Conservation (phyloP, 2,797 vertebrate genomes). For the Enteromius anoplus region DNA sequence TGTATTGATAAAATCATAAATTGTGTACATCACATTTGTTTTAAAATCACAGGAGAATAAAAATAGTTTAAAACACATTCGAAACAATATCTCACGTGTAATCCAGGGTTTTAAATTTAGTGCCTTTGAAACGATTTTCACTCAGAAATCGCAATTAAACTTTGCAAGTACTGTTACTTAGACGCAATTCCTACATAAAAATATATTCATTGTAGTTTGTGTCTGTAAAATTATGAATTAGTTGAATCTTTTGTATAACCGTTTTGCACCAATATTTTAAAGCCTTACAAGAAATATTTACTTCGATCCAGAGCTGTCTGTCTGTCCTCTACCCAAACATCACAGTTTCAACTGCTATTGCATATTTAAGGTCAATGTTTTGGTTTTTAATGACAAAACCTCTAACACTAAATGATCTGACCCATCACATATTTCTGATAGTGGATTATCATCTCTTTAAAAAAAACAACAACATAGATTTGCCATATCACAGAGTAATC, state of each 20-base stretch:
- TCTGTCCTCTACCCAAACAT: background rate
- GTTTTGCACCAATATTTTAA: background rate
- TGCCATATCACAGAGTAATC: background rate
- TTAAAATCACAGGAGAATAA: background rate
- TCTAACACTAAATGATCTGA: background rate
- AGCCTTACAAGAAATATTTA: background rate
- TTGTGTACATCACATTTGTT: background rate
- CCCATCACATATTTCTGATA: background rate
- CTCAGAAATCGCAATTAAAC: background rate
- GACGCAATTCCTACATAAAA: background rate
- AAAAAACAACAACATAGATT: no score
- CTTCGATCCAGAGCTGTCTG: background rate
- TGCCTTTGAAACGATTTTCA: background rate
- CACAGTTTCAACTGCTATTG: background rate
- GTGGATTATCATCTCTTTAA: no score
- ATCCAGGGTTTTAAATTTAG: no score
- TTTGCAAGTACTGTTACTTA: no score
- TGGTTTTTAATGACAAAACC: background rate
- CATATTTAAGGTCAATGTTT: background rate
- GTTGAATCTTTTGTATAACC: background rate
- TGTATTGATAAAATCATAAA: background rate
- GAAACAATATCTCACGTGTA: background rate
- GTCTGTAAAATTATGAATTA: background rate
- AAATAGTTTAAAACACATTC: background rate
- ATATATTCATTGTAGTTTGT: background rate